Conservation (phyloP, 2,797 vertebrate species). For the Brachyalestes nurse region DNA sequence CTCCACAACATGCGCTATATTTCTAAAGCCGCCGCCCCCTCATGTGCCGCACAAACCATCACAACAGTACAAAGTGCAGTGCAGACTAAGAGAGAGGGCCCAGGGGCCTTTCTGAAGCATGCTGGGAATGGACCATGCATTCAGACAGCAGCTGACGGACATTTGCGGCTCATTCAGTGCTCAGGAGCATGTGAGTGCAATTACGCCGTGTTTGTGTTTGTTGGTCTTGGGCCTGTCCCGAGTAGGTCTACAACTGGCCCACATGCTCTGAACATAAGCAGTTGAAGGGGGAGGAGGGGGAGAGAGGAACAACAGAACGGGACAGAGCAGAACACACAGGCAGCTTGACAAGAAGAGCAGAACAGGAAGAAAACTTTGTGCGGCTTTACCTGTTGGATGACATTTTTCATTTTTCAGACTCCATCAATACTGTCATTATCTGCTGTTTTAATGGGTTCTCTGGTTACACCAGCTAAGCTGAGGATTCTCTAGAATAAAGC, state of each 20-base stretch:
- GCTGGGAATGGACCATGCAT: neutral
- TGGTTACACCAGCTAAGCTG: neutral
- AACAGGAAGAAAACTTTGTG: neutral
- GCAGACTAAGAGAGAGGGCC: neutral
- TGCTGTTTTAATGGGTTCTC: conserved; percentile 1
- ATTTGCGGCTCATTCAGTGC: conserved; percentile 2
- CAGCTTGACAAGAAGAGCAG: neutral
- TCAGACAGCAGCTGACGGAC: neutral
- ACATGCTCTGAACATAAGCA: neutral
- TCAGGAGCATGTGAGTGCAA: conserved; percentile 26
- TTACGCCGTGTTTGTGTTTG: conserved; percentile 1
- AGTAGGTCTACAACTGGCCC: neutral
- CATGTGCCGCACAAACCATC: neutral
- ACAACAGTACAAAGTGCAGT: neutral
- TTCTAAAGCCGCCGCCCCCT: neutral
- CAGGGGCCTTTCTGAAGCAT: neutral
- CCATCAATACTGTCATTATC: neutral
- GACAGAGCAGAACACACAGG: neutral
- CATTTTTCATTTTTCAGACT: conserved; percentile 6
- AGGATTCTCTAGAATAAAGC: conserved; percentile 35
- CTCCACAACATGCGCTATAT: neutral
- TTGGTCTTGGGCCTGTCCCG: conserved; percentile 11
- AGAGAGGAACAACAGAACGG: neutral
- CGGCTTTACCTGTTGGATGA: neutral
- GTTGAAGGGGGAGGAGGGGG: neutral